Base-by-base conservation (phyloP, 92 coral and sea anemone genomes). In the Umimayanthus kanabou region DNA sequence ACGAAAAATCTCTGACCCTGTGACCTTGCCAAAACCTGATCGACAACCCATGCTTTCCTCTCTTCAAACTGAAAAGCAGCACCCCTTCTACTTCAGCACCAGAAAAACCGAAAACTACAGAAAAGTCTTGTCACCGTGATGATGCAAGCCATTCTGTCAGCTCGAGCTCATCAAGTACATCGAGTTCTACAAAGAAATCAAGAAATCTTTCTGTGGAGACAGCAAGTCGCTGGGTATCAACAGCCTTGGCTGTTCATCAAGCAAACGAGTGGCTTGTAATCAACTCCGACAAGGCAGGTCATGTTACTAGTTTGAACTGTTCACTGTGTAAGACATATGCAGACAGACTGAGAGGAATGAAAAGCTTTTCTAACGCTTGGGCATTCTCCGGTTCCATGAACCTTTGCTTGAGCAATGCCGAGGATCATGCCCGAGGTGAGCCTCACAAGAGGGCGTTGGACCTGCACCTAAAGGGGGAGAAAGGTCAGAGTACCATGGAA, bases 391-490 rank as follows among this genome's bases (percentile, higher is more conserved):
- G 97, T 42, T 91, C 96, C 39, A 85, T 82, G 43, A 94, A 90
- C 91, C 93, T 94, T 57, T 53, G 94, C 77, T 66, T 94, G 53
- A 92, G 92, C 85, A 94, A 92, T 88, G 93, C 90, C 18, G 82
- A 89, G 86, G 94, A 91, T 83, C 94, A 93, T 88, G 91, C 89
- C n/a, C 57, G 84, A 72, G 94, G 94, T 79, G 93, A 93, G 45
- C 96, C 96, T 20, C 94, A 93, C 83, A 93, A 90, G 86, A 93
- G 80, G 81, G 93, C 96, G 43, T 43, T 94, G 85, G 90, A 91
- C 79, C 86, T 93, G 39, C 87, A 88, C 81, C 65, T 50, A 50
- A 50, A 50, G 15, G 57, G 57, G 57, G 57, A 50, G 57, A 50
- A 50, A 50, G 57, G 57, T 88, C 88, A 49, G 84, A 88, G 90